Evolutionary conservation across 2,888 invertebrate genomes (phyloP), one percentile per base, ranked within the genome.

Genomic region (Agapostemon virescens): DNA sequence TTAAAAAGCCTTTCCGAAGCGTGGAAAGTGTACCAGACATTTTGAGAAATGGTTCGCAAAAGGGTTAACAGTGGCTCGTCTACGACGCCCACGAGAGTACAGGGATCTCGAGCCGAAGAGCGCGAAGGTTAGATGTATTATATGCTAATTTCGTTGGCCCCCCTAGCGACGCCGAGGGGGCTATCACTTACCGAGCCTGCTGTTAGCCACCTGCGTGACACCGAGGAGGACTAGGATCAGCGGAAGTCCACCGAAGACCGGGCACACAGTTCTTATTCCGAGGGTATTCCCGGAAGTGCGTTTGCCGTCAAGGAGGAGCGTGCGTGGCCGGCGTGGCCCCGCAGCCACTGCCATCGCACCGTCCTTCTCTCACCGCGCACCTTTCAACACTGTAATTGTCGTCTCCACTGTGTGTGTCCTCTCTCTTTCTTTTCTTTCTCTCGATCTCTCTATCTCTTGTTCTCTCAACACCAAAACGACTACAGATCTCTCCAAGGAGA

Each of bases 331-430:
- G 87, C 87, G 88, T 86, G 89, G 86, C 88, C 86, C 90, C 87
- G 88, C 87, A 87, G 90, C 90, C 89, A 90, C 89, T 90, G 90
- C 90, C 91, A 90, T 90, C 90, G 90, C 90, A 88, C 88, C 85
- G 85, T 86, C 83, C 82, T 83, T 85, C 73, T 84, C 89, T 86
- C 78, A 33, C 63, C 63, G 40, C 84, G 84, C 86, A 74, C 74
- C 52, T 55, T 55, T 72, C 63, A 79, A 69, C 80, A 79, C 72
- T 67, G 42, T 61, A 74, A 77, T 69, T 71, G 61, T 69, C 64
- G 63, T 84, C 58, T 68, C 63, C 77, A 73, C 82, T 81, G 66
- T 81, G 49, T 49, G 49, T 49, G 49, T 49, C n/a, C 49, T 49
- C 49, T 49, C 49, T 49, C 9, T 49, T 11, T 49, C 49, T n/a